Conservation (phyloP, 2,113 vertebrate genomes). For the Peromyscus polionotus region DNA sequence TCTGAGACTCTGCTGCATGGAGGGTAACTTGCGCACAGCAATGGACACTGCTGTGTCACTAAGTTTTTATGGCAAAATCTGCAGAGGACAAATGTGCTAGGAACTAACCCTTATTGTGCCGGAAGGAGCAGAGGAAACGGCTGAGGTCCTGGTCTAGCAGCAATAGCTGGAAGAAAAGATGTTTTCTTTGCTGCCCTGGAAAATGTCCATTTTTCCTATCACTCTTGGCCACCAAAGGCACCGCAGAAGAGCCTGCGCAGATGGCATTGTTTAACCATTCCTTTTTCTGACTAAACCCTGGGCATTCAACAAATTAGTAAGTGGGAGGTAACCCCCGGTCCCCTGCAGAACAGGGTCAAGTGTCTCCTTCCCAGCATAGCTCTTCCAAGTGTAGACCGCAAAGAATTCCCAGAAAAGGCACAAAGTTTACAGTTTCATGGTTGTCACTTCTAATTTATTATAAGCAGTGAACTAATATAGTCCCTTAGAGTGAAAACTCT, state of each 20-base stretch:
- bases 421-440: neutral
- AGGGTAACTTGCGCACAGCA: conserved; percentile 6
- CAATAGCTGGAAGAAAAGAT: conserved; percentile 33
- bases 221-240: neutral
- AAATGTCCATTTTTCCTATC: conserved; percentile 21
- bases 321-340: neutral
- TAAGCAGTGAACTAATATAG: neutral
- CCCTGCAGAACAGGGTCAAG: neutral
- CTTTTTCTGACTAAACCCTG: neutral
- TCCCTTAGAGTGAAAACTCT: neutral
- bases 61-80: conserved; percentile 17
- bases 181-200: conserved; percentile 16
- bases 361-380: neutral
- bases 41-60: neutral
- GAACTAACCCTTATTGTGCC: neutral
- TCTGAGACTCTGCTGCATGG: neutral
- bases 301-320: neutral
- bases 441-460: conserved; percentile 13
- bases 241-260: neutral
- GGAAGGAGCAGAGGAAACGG: neutral
- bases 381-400: neutral
- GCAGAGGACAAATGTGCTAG: neutral
- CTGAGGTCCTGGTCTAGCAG: neutral
- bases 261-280: neutral
- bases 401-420: conserved; percentile 23